phyloP scores from a whole-genome alignment of 2,113 vertebrate species.

The Myrmecobius fasciatus region DNA sequence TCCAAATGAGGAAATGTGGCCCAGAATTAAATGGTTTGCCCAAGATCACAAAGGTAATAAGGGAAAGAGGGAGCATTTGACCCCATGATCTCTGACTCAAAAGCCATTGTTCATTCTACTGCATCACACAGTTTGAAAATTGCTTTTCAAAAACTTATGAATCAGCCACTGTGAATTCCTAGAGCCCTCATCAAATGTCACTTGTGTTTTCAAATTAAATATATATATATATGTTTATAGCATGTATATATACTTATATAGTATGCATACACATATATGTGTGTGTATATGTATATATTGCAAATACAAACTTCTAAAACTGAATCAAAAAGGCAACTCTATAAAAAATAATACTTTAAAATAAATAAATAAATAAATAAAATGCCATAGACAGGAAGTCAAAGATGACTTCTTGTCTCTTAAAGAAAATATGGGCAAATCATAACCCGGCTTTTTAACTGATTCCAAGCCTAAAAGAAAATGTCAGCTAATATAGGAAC shows the following conservation, averaged over 20 bases:
- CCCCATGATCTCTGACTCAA: not conserved
- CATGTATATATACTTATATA: not conserved
- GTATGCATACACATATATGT: not conserved
- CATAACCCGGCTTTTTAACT: conserved; percentile 69
- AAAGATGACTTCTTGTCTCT: conserved; percentile 75
- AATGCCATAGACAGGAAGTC: conserved; percentile 68
- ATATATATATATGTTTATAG: not conserved
- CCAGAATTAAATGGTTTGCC: not conserved
- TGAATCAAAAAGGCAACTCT: conserved; percentile 54
- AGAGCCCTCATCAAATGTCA: not conserved
- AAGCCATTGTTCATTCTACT: not conserved
- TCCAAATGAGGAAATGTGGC: not conserved
- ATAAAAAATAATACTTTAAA: conserved; percentile 70
- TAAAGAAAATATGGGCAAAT: conserved; percentile 78
- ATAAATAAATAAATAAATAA: conserved; percentile 62
- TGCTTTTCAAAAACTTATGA: conserved; percentile 28
- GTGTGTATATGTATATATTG: not conserved
- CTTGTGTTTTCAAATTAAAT: conserved; percentile 49
- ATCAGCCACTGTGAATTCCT: conserved; percentile 27
- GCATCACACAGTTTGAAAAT: conserved; percentile 30
- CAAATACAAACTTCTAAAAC: conserved; percentile 59
- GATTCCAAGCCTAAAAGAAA: conserved; percentile 83
- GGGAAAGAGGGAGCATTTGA: not conserved
- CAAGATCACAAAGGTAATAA: not conserved
- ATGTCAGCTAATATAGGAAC: conserved; percentile 73